phyloP scores from a whole-genome alignment of 2,113 vertebrate species.

The Varanus salvator region DNA sequence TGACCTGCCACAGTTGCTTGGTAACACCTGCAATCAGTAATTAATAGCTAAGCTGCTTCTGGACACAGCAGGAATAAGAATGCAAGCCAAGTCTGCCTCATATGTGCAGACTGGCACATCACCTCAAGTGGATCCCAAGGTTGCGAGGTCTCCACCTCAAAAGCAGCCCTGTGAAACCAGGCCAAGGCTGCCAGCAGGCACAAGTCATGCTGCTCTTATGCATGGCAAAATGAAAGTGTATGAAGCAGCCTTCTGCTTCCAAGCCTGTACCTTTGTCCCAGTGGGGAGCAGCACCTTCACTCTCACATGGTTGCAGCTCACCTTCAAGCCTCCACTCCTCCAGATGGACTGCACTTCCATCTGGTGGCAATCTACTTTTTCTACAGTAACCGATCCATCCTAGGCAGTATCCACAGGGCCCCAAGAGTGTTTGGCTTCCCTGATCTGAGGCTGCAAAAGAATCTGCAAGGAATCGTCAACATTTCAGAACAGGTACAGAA shows the following conservation, averaged over 20 bases:
- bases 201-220: too few relatives aligned
- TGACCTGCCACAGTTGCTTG: background rate
- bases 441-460: too few relatives aligned
- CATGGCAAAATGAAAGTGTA: too few relatives aligned
- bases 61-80: constrained; percentile 10
- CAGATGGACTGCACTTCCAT: background rate
- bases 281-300: background rate
- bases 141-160: background rate
- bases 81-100: background rate
- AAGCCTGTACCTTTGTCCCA: background rate
- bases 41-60: background rate
- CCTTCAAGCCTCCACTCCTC: background rate
- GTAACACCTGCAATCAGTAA: background rate
- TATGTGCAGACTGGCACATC: background rate
- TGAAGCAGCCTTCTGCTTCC: background rate
- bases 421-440: too few relatives aligned
- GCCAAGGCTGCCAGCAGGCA: too few relatives aligned
- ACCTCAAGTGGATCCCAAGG: too few relatives aligned
- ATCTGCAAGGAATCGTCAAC: too few relatives aligned
- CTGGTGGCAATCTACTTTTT: too few relatives aligned
- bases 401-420: too few relatives aligned
- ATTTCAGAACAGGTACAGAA: too few relatives aligned
- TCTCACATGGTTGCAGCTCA: background rate
- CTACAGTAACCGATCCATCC: too few relatives aligned
- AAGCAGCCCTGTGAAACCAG: background rate